A percentile compares a stretch with the other conserved stretches of the same genome.
phyloP scores from a whole-genome alignment of 2,113 vertebrate genomes.

The Leucosticte australis region DNA sequence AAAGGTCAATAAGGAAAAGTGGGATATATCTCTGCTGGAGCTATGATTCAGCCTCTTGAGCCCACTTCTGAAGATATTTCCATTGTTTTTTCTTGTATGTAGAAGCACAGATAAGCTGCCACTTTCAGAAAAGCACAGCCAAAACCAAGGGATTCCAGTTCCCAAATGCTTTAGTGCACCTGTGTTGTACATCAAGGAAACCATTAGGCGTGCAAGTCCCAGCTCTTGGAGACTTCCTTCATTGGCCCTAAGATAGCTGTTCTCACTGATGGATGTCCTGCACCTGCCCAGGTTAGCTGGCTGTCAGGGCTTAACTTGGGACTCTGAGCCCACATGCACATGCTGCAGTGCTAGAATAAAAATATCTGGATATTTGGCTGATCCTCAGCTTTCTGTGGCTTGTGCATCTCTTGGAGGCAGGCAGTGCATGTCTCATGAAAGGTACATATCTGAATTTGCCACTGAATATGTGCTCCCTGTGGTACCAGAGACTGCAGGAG shows the following conservation, averaged over 20 bases:
- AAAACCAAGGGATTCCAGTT: not conserved
- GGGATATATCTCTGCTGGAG: slow-evolving; percentile 38
- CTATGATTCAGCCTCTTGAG: slow-evolving; percentile 27
- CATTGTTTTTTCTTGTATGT: slow-evolving; percentile 15
- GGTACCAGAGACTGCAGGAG: not conserved
- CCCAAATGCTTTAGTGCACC: not conserved
- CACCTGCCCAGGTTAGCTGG: not conserved
- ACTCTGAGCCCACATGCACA: not conserved
- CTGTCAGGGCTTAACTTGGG: not conserved
- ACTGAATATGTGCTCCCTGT: not conserved
- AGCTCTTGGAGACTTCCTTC: not conserved
- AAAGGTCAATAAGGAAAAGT: slow-evolving; percentile 66
- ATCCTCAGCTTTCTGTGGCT: not conserved
- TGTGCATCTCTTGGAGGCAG: not conserved
- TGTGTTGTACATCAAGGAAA: not conserved
- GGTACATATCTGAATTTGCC: not conserved
- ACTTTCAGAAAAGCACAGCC: not conserved
- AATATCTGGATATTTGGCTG: not conserved
- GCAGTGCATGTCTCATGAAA: not conserved
- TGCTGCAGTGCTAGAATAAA: not conserved
- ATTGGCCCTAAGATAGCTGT: not conserved
- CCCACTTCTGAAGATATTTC: slow-evolving; percentile 7
- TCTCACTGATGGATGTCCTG: not conserved
- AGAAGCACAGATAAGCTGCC: not conserved
- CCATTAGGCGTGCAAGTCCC: not conserved